Conservation (phyloP, 2,797 vertebrate species). For the Neostethus bicornis region DNA sequence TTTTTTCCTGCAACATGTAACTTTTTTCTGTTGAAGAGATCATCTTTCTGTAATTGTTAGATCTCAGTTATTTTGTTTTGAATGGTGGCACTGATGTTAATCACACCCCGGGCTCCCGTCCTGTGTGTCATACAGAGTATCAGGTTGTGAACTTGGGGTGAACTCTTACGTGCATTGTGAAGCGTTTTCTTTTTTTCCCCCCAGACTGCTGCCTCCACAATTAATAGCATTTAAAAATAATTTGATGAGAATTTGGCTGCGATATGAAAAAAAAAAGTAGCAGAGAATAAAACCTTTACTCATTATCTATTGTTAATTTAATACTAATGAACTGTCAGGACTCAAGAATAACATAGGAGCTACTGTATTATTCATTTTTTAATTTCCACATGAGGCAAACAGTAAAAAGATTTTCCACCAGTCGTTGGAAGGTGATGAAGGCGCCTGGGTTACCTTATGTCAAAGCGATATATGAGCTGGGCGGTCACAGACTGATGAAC, state of each 20-base stretch:
- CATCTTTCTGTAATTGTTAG: background rate
- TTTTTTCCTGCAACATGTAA: background rate
- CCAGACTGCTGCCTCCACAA: background rate
- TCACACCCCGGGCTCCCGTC: background rate
- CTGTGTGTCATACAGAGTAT: background rate
- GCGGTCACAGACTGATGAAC: constrained; percentile 21
- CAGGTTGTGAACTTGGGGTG: background rate
- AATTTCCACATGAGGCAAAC: constrained; percentile 19
- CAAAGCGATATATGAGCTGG: constrained; percentile 19
- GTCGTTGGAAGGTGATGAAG: constrained; percentile 3
- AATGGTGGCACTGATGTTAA: too few relatives aligned
- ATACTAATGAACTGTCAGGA: constrained; percentile 8
- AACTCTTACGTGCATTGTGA: background rate
- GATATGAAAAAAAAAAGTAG: background rate
- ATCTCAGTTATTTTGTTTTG: background rate
- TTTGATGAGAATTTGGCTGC: background rate
- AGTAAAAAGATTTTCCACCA: constrained; percentile 5
- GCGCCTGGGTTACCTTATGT: constrained; percentile 14
- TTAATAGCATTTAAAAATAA: background rate
- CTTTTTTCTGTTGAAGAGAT: background rate
- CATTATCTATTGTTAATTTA: constrained; percentile 18
- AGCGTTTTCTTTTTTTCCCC: background rate
- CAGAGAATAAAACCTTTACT: background rate
- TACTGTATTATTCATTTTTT: constrained; percentile 19
- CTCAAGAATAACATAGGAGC: background rate